Evolutionary conservation across 1,140 invertebrate genomes (phyloP).

Genomic region (Vanessa tameamea): DNA sequence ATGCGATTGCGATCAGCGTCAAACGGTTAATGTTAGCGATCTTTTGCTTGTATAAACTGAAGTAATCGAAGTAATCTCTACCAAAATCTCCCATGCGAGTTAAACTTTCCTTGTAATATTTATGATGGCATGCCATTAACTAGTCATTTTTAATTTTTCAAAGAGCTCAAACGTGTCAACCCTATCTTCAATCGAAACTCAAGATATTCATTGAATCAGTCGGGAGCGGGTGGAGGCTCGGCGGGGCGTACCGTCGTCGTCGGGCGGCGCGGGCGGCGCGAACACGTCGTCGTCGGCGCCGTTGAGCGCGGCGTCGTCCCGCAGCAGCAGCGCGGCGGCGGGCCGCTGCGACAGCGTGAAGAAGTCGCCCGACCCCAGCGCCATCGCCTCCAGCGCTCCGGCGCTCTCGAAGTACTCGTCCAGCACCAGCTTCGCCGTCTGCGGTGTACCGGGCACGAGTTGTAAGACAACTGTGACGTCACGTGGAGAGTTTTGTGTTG

Average conservation of each 20-base stretch:
- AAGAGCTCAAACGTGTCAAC: neutral
- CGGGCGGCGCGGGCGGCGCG: slow-evolving; percentile 23
- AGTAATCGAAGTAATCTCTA: neutral
- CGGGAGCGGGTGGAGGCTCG: too few species aligned
- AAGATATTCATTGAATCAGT: neutral
- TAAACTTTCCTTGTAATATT: neutral
- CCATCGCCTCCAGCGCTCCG: slow-evolving; percentile 68
- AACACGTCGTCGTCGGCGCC: slow-evolving; percentile 73
- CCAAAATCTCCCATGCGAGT: slow-evolving; percentile 6
- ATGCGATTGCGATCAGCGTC: slow-evolving; percentile 15
- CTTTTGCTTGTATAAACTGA: neutral
- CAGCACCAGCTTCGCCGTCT: slow-evolving; percentile 92
- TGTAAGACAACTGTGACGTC: too few species aligned
- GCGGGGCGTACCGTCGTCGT: neutral
- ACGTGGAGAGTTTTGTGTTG: too few species aligned
- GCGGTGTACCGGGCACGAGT: slow-evolving; percentile 1
- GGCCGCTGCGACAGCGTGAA: slow-evolving; percentile 76
- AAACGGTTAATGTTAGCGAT: slow-evolving; percentile 19
- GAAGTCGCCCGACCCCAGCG: slow-evolving; percentile 76
- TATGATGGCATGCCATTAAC: neutral
- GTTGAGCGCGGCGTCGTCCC: slow-evolving; percentile 65
- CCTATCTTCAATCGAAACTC: neutral
- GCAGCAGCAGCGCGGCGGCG: slow-evolving; percentile 68
- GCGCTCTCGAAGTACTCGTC: slow-evolving; percentile 89
- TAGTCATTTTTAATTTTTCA: neutral